Conservation (phyloP, 2,797 vertebrate species). For the Holocentrus rufus region DNA sequence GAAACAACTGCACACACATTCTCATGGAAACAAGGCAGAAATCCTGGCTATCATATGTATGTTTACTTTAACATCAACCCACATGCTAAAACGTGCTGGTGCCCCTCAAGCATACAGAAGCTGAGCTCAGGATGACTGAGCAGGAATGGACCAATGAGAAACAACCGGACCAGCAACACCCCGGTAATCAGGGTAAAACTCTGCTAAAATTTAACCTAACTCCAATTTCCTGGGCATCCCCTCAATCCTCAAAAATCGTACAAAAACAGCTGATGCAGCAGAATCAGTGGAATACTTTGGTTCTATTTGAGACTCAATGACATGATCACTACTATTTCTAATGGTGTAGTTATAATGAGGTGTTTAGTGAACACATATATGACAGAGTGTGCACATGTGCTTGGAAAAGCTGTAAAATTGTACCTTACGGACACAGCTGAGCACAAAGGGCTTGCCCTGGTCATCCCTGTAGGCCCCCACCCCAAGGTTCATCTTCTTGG, state of each 20-base stretch:
- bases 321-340: not conserved
- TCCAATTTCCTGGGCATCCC: not conserved
- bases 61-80: not conserved
- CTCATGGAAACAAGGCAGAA: conserved; percentile 15
- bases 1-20: not conserved
- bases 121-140: conserved; percentile 14
- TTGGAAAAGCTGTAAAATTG: not conserved
- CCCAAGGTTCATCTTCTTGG: conserved; percentile 99
- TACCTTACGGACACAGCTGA: conserved; percentile 95
- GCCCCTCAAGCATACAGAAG: not conserved
- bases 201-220: not conserved
- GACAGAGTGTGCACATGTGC: not conserved
- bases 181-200: too few species aligned
- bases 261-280: too few species aligned
- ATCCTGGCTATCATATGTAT: conserved; percentile 1
- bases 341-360: too few species aligned
- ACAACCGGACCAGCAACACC: not conserved
- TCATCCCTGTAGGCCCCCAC: conserved; percentile 98
- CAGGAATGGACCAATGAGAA: conserved; percentile 7
- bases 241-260: not conserved
- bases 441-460: conserved; percentile 93
- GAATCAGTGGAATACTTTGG: not conserved
- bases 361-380: too few species aligned
- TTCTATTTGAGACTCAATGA: not conserved
- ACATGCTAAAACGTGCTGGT: conserved; percentile 2